Base-by-base conservation (phyloP, 2,797 vertebrate genomes). In the Propithecus perrieri region DNA sequence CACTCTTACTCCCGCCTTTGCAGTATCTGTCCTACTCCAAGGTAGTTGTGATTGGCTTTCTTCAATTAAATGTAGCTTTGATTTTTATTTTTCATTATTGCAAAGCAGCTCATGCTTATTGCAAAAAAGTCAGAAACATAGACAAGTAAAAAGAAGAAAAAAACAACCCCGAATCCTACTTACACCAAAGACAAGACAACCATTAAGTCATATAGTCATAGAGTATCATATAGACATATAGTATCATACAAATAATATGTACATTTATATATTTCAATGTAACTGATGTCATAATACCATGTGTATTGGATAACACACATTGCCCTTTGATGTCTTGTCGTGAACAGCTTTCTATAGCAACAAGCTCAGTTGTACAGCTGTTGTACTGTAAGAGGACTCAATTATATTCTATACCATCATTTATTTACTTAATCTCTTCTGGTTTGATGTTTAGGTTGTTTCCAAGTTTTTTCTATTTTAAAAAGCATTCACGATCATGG, bases 21-120 rank as follows among this genome's bases (percentile, higher is more conserved):
- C 35, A 83, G 57, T 48, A 24, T 28, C 71, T 90, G 14, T 33
- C 53, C 43, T 85, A 50, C 91, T n/a, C 4, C 33, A 92, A 61
- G 84, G 48, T 28, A 43, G 71, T 55, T 80, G 38, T 86, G 81
- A 46, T 91, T 91, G 76, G 57, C 74, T 87, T 87, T 92, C 63
- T 80, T 43, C 38, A 46, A 30, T 94, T 94, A 92, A 94, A 96
- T 63, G 81, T 85, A 53, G 90, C 53, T 76, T 65, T 57, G 53
- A 7, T 86, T 94, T 61, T 85, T 95, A 55, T 57, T 94, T 95
- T 85, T 86, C 30, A 30, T 95, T 89, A 55, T 71, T 86, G 33
- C 61, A 69, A 87, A 97, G 30, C n/a, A 94, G 35, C 57, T n/a
- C 30, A 14, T 85, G 38, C 38, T 93, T 93, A 57, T 67, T 71